A percentile compares a stretch with the other conserved stretches of the same genome.
phyloP scores from a whole-genome alignment of 2,888 invertebrate genomes.

The Bembecia ichneumoniformis region DNA sequence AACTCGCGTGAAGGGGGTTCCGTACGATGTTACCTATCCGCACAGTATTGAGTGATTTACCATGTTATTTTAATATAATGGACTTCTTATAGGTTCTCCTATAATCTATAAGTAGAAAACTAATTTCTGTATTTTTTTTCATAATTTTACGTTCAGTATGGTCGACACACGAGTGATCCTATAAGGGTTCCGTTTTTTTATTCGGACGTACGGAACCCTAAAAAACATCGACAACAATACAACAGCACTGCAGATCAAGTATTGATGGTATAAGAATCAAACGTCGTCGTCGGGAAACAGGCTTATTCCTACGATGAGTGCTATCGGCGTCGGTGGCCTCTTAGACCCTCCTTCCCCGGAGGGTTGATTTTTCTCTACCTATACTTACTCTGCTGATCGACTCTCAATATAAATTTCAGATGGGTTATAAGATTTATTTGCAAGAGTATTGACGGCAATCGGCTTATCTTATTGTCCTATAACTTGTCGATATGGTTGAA shows the following conservation, averaged over 20 bases:
- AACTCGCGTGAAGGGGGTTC: no score
- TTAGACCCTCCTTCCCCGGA: conserved; percentile 50
- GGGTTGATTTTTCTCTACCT: conserved; percentile 57
- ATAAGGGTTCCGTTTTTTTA: no score
- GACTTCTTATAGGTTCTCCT: no score
- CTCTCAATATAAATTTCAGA: conserved; percentile 68
- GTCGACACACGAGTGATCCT: no score
- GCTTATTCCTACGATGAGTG: conserved; percentile 70
- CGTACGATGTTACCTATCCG: no score
- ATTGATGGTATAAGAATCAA: conserved; percentile 69
- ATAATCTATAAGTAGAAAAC: no score
- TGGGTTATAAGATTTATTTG: conserved; percentile 55
- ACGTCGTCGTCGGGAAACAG: conserved; percentile 69
- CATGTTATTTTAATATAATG: no score
- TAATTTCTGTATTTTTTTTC: no score
- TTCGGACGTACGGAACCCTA: no score
- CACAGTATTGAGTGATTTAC: no score
- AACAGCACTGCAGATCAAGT: conserved; percentile 60
- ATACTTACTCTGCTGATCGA: conserved; percentile 64
- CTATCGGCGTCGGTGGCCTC: conserved; percentile 54
- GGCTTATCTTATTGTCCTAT: not conserved
- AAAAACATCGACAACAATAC: conserved; percentile 16
- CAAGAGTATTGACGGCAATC: conserved; percentile 2
- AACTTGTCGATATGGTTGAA: no score
- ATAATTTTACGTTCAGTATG: no score